Conservation (phyloP, 2,797 vertebrate genomes). For the Cyclura pinguis region DNA sequence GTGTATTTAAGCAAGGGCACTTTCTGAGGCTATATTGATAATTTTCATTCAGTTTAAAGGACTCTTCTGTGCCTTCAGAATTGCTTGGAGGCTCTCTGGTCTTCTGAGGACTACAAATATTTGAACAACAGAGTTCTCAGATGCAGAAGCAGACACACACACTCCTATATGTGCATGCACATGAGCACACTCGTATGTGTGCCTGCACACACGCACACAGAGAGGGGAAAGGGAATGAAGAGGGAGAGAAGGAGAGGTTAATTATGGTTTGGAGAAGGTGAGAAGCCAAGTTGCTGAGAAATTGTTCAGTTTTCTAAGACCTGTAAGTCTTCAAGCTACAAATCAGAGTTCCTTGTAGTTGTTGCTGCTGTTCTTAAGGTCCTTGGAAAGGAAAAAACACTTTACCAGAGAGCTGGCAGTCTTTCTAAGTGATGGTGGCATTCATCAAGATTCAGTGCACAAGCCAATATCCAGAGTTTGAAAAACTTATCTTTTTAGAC, state of each 20-base stretch:
- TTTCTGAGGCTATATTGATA: slow-evolving; percentile 70
- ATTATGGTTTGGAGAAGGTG: background rate
- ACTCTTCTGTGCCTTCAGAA: slow-evolving; percentile 74
- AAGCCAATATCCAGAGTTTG: too few species aligned
- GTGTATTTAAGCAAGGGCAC: slow-evolving; percentile 78
- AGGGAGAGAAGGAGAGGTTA: slow-evolving; percentile 26
- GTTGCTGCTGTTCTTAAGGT: background rate
- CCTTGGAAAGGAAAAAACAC: background rate
- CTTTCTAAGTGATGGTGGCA: background rate
- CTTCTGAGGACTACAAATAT: slow-evolving; percentile 76
- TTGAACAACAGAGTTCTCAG: slow-evolving; percentile 69
- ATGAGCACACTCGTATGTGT: slow-evolving; percentile 45
- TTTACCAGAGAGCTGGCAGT: background rate
- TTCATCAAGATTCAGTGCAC: too few species aligned
- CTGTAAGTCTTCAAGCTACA: background rate
- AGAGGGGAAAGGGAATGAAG: background rate
- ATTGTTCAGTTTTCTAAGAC: background rate
- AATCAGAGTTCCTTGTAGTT: background rate
- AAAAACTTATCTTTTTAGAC: too few species aligned
- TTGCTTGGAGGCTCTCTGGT: slow-evolving; percentile 73
- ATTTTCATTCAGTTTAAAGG: slow-evolving; percentile 76
- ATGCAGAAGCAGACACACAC: too few species aligned
- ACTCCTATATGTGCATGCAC: background rate
- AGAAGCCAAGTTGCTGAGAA: background rate
- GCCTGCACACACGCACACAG: slow-evolving; percentile 28